Evolutionary conservation across 2,797 vertebrate genomes (phyloP).

Genomic region (Spondyliosoma cantharus): DNA sequence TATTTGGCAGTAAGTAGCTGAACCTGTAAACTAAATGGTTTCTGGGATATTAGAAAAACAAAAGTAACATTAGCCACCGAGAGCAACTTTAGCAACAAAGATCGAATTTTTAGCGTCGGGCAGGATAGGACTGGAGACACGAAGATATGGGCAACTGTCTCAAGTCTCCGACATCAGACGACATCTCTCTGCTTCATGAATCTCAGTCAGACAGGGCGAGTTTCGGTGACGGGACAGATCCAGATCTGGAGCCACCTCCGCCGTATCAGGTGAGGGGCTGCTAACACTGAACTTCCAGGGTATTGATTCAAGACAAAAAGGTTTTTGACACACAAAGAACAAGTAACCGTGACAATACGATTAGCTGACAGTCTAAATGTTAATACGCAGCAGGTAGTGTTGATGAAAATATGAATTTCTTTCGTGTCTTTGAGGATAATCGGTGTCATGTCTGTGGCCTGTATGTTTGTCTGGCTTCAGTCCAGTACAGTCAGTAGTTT

Average conservation of each 20-base stretch:
- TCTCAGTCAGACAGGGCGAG: constrained; percentile 94
- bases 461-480: neutral
- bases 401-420: neutral
- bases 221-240: constrained; percentile 91
- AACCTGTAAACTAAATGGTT: constrained; percentile 13
- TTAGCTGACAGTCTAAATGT: neutral
- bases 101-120: constrained; percentile 29
- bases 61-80: constrained; percentile 52
- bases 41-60: constrained; percentile 19
- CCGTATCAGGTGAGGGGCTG: constrained; percentile 90
- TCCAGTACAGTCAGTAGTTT: neutral
- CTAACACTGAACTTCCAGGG: neutral
- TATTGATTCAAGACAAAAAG: neutral
- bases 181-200: constrained; percentile 95
- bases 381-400: neutral
- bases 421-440: neutral
- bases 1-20: constrained; percentile 5
- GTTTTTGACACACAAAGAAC: neutral
- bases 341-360: neutral
- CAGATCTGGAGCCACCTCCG: constrained; percentile 93
- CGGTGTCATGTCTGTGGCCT: neutral
- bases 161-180: constrained; percentile 94
- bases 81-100: constrained; percentile 61
- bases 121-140: constrained; percentile 42
- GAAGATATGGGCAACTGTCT: constrained; percentile 95